A percentile compares a stretch with the other conserved stretches of the same genome.
phyloP scores from a whole-genome alignment of 2,113 vertebrate genomes.

The Thryonomys swinderianus region DNA sequence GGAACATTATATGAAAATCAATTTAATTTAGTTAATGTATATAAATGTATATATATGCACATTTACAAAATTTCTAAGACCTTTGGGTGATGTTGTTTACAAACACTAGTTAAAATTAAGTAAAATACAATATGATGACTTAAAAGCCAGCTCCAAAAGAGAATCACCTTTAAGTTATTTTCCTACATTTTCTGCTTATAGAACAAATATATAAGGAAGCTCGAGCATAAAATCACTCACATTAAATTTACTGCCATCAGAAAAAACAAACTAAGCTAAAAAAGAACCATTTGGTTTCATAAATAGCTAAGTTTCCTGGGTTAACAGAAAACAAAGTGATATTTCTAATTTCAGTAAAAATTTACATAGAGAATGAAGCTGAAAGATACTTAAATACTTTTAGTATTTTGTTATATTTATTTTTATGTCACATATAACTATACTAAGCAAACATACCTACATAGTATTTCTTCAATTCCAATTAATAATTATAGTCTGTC shows the following conservation, averaged over 20 bases:
- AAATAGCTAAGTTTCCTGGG: constrained; percentile 27
- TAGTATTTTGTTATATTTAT: not conserved
- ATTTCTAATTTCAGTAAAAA: not conserved
- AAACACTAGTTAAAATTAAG: constrained; percentile 67
- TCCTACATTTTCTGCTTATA: constrained; percentile 77
- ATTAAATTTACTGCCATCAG: constrained; percentile 68
- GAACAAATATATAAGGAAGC: constrained; percentile 71
- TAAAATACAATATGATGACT: constrained; percentile 55
- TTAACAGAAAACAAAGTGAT: constrained; percentile 10
- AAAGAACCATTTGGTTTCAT: constrained; percentile 43
- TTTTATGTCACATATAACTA: not conserved
- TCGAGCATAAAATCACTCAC: constrained; percentile 75
- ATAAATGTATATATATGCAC: constrained; percentile 62
- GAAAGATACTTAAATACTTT: constrained; percentile 39
- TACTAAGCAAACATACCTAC: not conserved
- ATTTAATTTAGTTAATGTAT: too few relatives aligned
- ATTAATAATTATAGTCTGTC: not conserved
- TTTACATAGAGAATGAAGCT: not conserved
- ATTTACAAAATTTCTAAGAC: constrained; percentile 39
- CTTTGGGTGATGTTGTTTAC: constrained; percentile 54
- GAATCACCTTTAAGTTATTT: constrained; percentile 69
- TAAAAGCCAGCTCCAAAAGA: constrained; percentile 68
- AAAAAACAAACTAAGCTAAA: constrained; percentile 64
- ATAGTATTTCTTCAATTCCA: not conserved
- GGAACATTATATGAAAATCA: too few relatives aligned